phyloP scores from a whole-genome alignment of 2,113 vertebrate species.

The Onychostoma macrolepis region DNA sequence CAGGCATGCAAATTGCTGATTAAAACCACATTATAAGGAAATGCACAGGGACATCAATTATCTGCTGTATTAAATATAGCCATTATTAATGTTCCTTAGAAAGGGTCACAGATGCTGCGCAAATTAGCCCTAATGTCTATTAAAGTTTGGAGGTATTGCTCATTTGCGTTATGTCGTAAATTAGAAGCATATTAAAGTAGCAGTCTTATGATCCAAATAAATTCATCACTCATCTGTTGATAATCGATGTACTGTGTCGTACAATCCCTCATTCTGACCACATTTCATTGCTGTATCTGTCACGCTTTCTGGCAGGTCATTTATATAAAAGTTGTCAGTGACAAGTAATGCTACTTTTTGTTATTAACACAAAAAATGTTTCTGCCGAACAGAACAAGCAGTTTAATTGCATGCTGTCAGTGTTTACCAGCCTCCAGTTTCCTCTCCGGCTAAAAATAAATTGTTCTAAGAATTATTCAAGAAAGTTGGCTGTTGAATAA shows the following conservation, averaged over 20 bases:
- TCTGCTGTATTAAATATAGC: conserved; percentile 17
- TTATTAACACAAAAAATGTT: conserved; percentile 22
- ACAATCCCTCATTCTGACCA: neutral
- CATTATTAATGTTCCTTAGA: neutral
- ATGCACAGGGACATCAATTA: neutral
- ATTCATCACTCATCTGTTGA: conserved; percentile 19
- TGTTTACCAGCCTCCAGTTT: conserved; percentile 36
- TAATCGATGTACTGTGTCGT: neutral
- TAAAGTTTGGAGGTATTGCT: conserved; percentile 3
- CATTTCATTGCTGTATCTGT: conserved; percentile 7
- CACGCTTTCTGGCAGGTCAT: conserved; percentile 7
- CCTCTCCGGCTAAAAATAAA: conserved; percentile 1
- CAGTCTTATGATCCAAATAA: conserved; percentile 4
- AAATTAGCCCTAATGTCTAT: conserved; percentile 19
- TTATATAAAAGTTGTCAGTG: neutral
- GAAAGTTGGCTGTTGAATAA: conserved; percentile 26
- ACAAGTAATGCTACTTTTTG: conserved; percentile 21
- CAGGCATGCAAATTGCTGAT: conserved; percentile 17
- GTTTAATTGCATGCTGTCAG: conserved; percentile 40
- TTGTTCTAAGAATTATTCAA: conserved; percentile 5
- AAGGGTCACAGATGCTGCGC: conserved; percentile 15
- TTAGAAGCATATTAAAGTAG: neutral
- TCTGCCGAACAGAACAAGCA: conserved; percentile 7
- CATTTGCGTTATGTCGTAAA: conserved; percentile 10
- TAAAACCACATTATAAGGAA: neutral